phyloP scores from a whole-genome alignment of 2,797 vertebrate genomes.

The Manis javanica region DNA sequence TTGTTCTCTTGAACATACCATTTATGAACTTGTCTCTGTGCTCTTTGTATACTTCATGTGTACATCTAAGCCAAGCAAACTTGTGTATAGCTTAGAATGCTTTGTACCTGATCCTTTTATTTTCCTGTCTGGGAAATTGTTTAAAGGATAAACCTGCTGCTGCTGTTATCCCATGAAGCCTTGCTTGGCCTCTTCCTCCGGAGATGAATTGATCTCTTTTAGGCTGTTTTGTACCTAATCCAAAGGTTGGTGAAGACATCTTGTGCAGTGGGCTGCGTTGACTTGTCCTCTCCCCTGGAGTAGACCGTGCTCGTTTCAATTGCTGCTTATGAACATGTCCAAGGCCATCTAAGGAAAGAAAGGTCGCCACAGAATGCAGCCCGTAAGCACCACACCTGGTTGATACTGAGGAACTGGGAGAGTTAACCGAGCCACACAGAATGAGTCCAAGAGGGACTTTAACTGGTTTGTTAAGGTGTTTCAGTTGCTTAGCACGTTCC shows the following conservation, averaged over 20 bases:
- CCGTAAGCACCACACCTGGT: too few species aligned
- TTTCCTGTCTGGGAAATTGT: not conserved
- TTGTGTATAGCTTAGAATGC: not conserved
- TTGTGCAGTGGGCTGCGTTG: not conserved
- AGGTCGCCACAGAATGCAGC: not conserved
- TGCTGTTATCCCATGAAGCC: not conserved
- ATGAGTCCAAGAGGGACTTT: not conserved
- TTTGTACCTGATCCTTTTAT: not conserved
- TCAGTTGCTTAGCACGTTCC: not conserved
- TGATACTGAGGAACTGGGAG: not conserved
- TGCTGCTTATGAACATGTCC: not conserved
- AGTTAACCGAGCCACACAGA: too few species aligned
- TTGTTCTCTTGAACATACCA: not conserved
- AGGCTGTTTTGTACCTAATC: not conserved
- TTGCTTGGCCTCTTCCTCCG: not conserved
- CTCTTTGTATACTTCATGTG: not conserved
- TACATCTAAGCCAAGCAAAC: too few species aligned
- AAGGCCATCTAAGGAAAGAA: not conserved
- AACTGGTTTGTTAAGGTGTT: not conserved
- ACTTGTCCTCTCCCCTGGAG: not conserved
- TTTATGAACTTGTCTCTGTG: not conserved
- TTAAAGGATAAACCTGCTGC: not conserved
- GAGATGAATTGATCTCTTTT: not conserved
- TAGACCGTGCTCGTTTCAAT: not conserved
- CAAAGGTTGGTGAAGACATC: not conserved